A percentile compares a stretch with the other conserved stretches of the same genome.
These are phyloP conservation scores for Drosophila lini DNA, from an alignment of 1,140 invertebrate species.

Conservation along the genomic window DNA sequence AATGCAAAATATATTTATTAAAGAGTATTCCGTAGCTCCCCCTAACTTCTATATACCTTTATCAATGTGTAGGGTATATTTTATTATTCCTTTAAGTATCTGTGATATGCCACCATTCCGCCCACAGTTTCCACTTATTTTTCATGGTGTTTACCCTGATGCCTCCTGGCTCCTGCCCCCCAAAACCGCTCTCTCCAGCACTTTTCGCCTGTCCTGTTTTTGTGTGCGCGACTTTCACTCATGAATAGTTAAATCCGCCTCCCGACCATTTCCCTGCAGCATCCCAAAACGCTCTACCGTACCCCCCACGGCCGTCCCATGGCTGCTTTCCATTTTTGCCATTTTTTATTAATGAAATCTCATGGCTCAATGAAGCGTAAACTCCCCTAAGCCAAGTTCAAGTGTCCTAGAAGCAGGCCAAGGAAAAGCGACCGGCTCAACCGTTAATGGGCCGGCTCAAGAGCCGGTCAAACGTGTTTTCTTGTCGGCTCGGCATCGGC, in stretches of 20 bases:
- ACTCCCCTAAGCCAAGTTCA: slow-evolving; percentile 57
- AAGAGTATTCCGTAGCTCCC: not conserved
- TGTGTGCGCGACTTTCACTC: slow-evolving; percentile 49
- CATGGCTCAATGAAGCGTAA: slow-evolving; percentile 81
- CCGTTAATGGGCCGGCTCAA: slow-evolving; percentile 68
- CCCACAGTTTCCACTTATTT: slow-evolving; percentile 32
- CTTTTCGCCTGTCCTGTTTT: slow-evolving; percentile 47
- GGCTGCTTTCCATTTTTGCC: slow-evolving; percentile 73
- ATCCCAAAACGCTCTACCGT: slow-evolving; percentile 14
- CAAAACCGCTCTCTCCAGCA: slow-evolving; percentile 11
- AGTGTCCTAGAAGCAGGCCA: slow-evolving; percentile 49
- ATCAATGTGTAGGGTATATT: slow-evolving; percentile 11
- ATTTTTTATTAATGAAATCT: slow-evolving; percentile 83
- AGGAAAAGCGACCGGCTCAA: slow-evolving; percentile 33
- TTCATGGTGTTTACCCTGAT: slow-evolving; percentile 45
- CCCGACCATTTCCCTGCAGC: slow-evolving; percentile 28
- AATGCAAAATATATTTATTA: not conserved
- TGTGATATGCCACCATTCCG: slow-evolving; percentile 17
- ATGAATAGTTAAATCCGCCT: slow-evolving; percentile 80
- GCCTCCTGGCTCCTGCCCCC: slow-evolving; percentile 8
- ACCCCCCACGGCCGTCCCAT: not conserved
- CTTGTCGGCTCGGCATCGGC: slow-evolving; percentile 19
- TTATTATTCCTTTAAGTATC: slow-evolving; percentile 42
- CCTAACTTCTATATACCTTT: not conserved
- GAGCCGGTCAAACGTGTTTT: slow-evolving; percentile 47